phyloP scores from a whole-genome alignment of 1,140 invertebrate species.

The Pseudomyrmex gracilis region DNA sequence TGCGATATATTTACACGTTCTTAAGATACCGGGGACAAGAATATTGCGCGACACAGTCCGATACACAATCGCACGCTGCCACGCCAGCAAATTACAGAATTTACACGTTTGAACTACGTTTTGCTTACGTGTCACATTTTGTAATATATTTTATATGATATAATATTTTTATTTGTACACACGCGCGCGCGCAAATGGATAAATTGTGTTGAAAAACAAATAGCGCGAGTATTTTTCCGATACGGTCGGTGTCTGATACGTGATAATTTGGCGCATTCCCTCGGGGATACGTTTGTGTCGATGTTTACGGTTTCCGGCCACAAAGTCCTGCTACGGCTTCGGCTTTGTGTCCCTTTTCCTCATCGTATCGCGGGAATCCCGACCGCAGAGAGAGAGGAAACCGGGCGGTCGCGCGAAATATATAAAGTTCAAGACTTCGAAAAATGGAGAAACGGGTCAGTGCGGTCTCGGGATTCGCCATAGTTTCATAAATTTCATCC shows the following conservation, averaged over 20 bases:
- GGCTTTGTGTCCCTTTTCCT: slow-evolving; percentile 27
- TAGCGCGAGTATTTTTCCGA: slow-evolving; percentile 28
- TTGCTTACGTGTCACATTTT: no score
- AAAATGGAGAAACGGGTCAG: slow-evolving; percentile 36
- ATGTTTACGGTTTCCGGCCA: slow-evolving; percentile 23
- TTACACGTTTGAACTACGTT: no score
- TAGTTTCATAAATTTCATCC: slow-evolving; percentile 51
- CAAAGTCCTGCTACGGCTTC: slow-evolving; percentile 26
- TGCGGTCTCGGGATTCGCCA: neutral
- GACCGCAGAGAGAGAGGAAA: slow-evolving; percentile 27
- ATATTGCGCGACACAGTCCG: no score
- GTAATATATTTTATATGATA: no score
- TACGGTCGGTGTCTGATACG: neutral
- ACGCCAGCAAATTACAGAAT: no score
- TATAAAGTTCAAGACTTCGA: slow-evolving; percentile 56
- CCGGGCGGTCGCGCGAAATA: neutral
- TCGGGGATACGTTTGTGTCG: slow-evolving; percentile 14
- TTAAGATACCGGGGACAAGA: neutral
- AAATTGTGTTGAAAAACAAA: slow-evolving; percentile 6
- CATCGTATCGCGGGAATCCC: slow-evolving; percentile 18
- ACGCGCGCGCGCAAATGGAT: no score
- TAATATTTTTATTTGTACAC: no score
- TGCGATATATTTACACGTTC: slow-evolving; percentile 22
- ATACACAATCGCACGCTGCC: no score
- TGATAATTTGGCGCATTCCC: slow-evolving; percentile 29